phyloP scores from a whole-genome alignment of 2,888 invertebrate species.

The Achlya flavicornis region DNA sequence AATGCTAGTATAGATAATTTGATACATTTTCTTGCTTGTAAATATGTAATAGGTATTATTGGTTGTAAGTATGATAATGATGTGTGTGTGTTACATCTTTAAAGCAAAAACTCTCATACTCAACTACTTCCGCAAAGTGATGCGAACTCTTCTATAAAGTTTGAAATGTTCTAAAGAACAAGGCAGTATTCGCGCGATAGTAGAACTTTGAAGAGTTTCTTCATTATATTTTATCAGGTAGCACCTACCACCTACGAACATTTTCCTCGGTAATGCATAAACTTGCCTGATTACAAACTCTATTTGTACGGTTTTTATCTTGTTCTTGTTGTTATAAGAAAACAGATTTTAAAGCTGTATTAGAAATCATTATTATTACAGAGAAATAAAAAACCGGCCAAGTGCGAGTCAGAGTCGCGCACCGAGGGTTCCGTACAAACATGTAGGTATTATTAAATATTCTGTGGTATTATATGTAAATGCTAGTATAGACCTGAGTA shows the following conservation, averaged over 20 bases:
- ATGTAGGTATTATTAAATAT: too few relatives aligned
- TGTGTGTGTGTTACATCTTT: neutral
- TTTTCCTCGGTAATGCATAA: neutral
- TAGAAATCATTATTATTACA: too few relatives aligned
- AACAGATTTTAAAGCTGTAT: too few relatives aligned
- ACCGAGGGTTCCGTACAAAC: too few relatives aligned
- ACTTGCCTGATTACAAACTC: neutral
- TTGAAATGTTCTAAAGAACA: neutral
- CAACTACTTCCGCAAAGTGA: neutral
- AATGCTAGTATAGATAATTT: too few relatives aligned
- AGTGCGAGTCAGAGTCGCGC: too few relatives aligned
- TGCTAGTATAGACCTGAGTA: too few relatives aligned
- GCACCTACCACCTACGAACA: neutral
- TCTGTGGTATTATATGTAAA: too few relatives aligned
- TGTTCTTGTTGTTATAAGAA: neutral
- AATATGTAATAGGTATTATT: neutral
- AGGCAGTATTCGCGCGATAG: neutral
- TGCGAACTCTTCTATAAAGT: neutral
- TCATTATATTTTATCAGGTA: neutral
- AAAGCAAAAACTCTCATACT: neutral
- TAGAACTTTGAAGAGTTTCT: neutral
- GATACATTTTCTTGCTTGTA: neutral
- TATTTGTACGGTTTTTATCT: neutral
- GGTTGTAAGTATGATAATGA: neutral
- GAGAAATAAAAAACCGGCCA: too few relatives aligned